A percentile compares a stretch with the other conserved stretches of the same genome.
These are phyloP conservation scores for Megalops cyprinoides DNA, from an alignment of 2,797 vertebrate species.

Conservation along the genomic window DNA sequence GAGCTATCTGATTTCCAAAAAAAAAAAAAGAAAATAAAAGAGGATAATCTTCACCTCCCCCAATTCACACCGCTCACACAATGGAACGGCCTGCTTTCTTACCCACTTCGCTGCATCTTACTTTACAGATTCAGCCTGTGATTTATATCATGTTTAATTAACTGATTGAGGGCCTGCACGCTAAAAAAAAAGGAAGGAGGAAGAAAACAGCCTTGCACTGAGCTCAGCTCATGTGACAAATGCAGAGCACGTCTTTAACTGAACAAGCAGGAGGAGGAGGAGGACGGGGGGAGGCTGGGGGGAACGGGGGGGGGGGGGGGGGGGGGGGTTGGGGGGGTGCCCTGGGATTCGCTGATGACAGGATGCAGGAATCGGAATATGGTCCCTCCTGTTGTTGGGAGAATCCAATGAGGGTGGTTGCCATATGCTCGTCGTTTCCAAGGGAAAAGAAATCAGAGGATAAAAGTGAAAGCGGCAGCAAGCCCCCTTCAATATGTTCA, in stretches of 20 bases:
- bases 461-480: constrained; percentile 84
- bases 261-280: constrained; percentile 60
- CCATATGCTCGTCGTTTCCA: constrained; percentile 91
- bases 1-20: constrained; percentile 75
- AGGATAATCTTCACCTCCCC: constrained; percentile 65
- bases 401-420: constrained; percentile 85
- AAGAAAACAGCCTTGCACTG: no score
- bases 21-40: neutral
- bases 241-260: constrained; percentile 75
- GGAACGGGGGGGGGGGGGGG: constrained; percentile 5
- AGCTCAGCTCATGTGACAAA: constrained; percentile 79
- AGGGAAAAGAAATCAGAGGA: constrained; percentile 83
- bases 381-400: constrained; percentile 86
- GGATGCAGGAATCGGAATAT: constrained; percentile 84
- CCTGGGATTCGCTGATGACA: constrained; percentile 84
- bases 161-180: constrained; percentile 78
- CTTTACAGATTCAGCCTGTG: constrained; percentile 76
- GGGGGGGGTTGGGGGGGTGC: constrained; percentile 59
- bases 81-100: constrained; percentile 65
- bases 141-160: constrained; percentile 84
- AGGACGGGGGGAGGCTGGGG: no score
- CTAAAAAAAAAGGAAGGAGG: constrained; percentile 67
- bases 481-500: constrained; percentile 90
- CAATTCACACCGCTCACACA: constrained; percentile 68
- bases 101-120: constrained; percentile 73